Evolutionary conservation across 2,113 vertebrate species (phyloP).

Genomic region (Equus przewalskii): DNA sequence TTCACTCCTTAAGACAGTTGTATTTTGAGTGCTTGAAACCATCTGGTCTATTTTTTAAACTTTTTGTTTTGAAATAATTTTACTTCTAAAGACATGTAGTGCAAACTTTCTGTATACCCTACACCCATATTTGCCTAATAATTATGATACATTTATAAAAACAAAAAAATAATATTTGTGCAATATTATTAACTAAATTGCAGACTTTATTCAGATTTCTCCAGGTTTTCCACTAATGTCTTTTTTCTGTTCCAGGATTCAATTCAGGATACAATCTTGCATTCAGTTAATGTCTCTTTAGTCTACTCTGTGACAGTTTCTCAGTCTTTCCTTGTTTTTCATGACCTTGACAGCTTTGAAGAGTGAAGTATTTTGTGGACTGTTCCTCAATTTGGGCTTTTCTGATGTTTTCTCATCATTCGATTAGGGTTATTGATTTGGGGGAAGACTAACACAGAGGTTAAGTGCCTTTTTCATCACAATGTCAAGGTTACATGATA

Average conservation of each 20-base stretch:
- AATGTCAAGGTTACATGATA: background rate
- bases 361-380: slow-evolving; percentile 27
- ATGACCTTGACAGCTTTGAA: slow-evolving; percentile 13
- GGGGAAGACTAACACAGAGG: background rate
- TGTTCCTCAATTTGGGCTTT: background rate
- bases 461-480: background rate
- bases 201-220: slow-evolving; percentile 19
- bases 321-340: slow-evolving; percentile 3
- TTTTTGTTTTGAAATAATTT: slow-evolving; percentile 50
- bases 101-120: background rate
- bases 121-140: background rate
- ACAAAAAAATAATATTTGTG: slow-evolving; percentile 11
- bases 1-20: slow-evolving; percentile 52
- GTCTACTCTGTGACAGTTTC: background rate
- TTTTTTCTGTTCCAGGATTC: slow-evolving; percentile 27
- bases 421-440: slow-evolving; percentile 27
- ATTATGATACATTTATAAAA: slow-evolving; percentile 30
- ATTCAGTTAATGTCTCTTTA: slow-evolving; percentile 16
- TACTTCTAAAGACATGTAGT: background rate
- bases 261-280: background rate
- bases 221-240: background rate
- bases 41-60: slow-evolving; percentile 6
- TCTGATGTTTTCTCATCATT: slow-evolving; percentile 17
- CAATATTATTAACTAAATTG: slow-evolving; percentile 35
- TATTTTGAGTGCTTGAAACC: slow-evolving; percentile 29